Percentiles rank a stretch among this genome's conserved stretches.
Evolutionary conservation across 2,797 vertebrate genomes (phyloP).

Genomic region (Syndactyla subalaris): DNA sequence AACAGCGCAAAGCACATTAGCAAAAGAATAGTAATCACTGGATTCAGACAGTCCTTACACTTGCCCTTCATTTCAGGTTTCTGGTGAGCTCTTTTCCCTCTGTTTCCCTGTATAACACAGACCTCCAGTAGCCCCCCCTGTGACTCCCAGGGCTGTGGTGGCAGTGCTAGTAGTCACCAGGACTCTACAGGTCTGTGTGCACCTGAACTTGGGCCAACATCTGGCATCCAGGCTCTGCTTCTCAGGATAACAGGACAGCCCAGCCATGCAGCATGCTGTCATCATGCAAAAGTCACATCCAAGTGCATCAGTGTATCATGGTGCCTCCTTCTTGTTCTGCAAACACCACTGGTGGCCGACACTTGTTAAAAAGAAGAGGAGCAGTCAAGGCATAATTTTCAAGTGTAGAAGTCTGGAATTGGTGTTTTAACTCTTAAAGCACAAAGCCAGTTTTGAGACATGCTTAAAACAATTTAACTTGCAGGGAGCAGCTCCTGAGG

Average conservation of each 20-base stretch:
- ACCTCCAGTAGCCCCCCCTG: neutral
- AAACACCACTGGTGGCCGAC: rapidly evolving
- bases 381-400: neutral
- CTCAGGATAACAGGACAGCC: neutral
- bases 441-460: neutral
- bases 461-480: rapidly evolving
- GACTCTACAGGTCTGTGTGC: neutral
- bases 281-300: neutral
- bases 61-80: conserved; percentile 5
- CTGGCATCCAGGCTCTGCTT: neutral
- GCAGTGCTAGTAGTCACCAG: neutral
- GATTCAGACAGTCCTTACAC: neutral
- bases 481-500: neutral
- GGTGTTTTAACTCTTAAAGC: neutral
- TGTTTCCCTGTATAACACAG: neutral
- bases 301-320: neutral
- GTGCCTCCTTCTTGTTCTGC: neutral
- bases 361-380: neutral
- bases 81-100: neutral
- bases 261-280: rapidly evolving
- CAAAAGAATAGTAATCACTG: conserved; percentile 3
- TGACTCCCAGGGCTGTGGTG: neutral
- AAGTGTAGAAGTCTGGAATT: neutral
- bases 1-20: conserved; percentile 60
- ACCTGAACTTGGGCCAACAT: neutral